Evolutionary conservation across 2,113 vertebrate genomes (phyloP), one percentile per base, ranked within the genome.

Genomic region (Phainopepla nitens): DNA sequence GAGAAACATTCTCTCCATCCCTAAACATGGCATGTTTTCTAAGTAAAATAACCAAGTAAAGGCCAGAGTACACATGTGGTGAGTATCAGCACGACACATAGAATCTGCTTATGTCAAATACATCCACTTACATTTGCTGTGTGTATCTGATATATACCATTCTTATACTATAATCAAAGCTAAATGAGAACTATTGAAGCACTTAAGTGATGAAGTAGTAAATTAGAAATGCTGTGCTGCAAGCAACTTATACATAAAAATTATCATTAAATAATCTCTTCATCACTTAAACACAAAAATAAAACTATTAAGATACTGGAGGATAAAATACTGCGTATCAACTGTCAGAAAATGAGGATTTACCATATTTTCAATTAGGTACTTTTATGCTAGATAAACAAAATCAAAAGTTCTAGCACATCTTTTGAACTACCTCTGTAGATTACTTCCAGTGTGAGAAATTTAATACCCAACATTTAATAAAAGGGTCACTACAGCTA

Each of bases 51-150:
- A 79, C 15, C 12, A 85, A 82, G 47, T 68, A 84, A 84, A 87
- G 50, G 58, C 42, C n/a, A 15, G 72, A 91, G 45, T 54, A 62
- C 35, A 4, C 25, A 61, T 5, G 58, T 35, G 61, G 57, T 5
- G 25, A 82, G 28, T 44, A 66, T 9, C 51, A 87, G 49, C n/a
- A 41, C 7, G 35, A 93, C 39, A 89, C 0, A 0, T 7, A 42
- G 73, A 86, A 94, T 88, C 88, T 93, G 22, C 82, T 93, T 92
- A 90, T 49, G 53, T 54, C 57, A 94, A 81, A 91, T 53, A 87
- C 4, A 96, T 60, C 53, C 57, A 64, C 51, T 91, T 84, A 28
- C 0, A 76, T 76, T 72, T 89, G 18, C 51, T 64, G 9, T 44
- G 62, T 76, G 9, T 44, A 66, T 76, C 57, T 68, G n/a, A 91